A percentile compares a stretch with the other conserved stretches of the same genome.
Conservation (phyloP, 2,888 invertebrate species). For the Punctoribates punctum region DNA sequence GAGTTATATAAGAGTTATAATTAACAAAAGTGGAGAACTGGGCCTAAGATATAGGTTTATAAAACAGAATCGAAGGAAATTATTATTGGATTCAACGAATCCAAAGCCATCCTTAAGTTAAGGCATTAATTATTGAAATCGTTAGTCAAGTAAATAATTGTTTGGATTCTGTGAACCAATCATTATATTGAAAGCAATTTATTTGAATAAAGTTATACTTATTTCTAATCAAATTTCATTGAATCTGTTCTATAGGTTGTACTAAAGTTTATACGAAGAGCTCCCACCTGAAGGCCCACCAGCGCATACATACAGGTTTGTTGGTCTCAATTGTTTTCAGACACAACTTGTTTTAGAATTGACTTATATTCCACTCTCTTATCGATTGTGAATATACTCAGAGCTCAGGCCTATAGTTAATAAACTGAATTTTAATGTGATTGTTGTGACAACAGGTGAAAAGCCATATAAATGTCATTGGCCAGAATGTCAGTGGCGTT, state of each 20-base stretch:
- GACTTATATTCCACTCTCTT: not conserved
- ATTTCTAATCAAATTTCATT: slow-evolving; percentile 8
- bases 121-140: slow-evolving; percentile 5
- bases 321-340: slow-evolving; percentile 41
- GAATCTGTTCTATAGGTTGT: slow-evolving; percentile 63
- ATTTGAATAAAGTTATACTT: not conserved
- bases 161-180: slow-evolving; percentile 19
- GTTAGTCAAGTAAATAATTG: slow-evolving; percentile 13
- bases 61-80: slow-evolving; percentile 7
- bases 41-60: slow-evolving; percentile 19
- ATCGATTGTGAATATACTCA: slow-evolving; percentile 1
- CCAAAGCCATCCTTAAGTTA: not conserved
- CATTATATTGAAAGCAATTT: not conserved
- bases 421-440: not conserved
- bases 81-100: not conserved
- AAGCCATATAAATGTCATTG: slow-evolving; percentile 62
- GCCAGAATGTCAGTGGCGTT: slow-evolving; percentile 60
- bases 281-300: slow-evolving; percentile 95
- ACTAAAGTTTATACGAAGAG: slow-evolving; percentile 96
- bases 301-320: slow-evolving; percentile 94
- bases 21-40: slow-evolving; percentile 4
- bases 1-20: slow-evolving; percentile 15
- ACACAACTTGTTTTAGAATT: not conserved
- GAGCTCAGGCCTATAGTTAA: not conserved
- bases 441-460: slow-evolving; percentile 55